Percentiles rank a stretch among this genome's conserved stretches.
Evolutionary conservation across 2,797 vertebrate genomes (phyloP).

Genomic region (Pipistrellus kuhlii): DNA sequence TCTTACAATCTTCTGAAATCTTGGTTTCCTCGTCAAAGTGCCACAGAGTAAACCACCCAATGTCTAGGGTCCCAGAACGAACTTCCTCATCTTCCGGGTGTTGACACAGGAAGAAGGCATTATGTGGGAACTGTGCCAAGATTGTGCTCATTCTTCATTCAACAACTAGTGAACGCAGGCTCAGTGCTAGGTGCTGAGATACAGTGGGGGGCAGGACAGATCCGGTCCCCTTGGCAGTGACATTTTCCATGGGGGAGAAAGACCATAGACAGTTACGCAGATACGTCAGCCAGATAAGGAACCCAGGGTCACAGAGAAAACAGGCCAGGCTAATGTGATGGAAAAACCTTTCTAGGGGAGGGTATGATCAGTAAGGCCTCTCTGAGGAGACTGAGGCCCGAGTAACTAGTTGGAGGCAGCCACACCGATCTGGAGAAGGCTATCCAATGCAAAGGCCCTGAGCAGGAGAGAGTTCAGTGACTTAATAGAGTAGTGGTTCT

Average conservation of each 20-base stretch:
- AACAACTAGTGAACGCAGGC: neutral
- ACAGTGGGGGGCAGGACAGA: neutral
- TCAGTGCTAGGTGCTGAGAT: fast-evolving
- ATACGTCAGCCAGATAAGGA: neutral
- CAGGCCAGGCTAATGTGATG: neutral
- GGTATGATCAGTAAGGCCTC: neutral
- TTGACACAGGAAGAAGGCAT: neutral
- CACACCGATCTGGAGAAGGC: neutral
- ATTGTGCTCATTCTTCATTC: neutral
- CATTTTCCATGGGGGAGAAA: neutral
- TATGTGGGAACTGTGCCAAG: neutral
- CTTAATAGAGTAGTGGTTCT: neutral
- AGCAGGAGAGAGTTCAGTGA: neutral
- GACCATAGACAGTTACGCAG: neutral
- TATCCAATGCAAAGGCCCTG: neutral
- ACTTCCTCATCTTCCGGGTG: neutral
- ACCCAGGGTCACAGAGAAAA: neutral
- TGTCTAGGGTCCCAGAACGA: neutral
- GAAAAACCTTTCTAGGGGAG: neutral
- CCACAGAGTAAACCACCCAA: neutral
- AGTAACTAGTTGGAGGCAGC: neutral
- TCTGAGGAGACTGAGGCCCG: neutral
- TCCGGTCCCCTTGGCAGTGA: neutral
- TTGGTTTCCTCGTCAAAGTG: neutral
- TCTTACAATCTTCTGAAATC: neutral